Conservation (phyloP, 2,113 vertebrate species). For the Lynx canadensis region DNA sequence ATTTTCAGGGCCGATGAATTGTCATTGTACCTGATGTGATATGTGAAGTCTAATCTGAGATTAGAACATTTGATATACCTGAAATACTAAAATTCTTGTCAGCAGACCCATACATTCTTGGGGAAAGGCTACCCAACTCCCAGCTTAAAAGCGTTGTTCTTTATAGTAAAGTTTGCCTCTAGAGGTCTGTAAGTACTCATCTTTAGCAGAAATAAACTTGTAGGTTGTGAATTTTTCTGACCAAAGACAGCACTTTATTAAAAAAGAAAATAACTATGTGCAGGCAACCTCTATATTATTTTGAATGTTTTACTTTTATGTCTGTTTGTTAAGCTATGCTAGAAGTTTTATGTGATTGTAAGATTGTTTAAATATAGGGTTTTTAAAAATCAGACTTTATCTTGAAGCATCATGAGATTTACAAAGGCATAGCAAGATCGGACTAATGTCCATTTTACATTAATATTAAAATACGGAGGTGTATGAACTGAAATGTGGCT, state of each 20-base stretch:
- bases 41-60: slow-evolving; percentile 83
- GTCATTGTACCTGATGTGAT: slow-evolving; percentile 68
- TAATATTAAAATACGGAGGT: slow-evolving; percentile 30
- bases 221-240: not conserved
- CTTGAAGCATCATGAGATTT: slow-evolving; percentile 9
- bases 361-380: not conserved
- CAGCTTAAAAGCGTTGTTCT: slow-evolving; percentile 44
- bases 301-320: slow-evolving; percentile 27
- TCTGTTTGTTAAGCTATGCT: not conserved
- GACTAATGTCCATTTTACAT: not conserved
- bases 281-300: slow-evolving; percentile 35
- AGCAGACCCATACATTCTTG: slow-evolving; percentile 84
- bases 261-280: slow-evolving; percentile 30
- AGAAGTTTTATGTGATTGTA: not conserved
- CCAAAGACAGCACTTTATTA: slow-evolving; percentile 35
- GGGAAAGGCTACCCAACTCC: slow-evolving; percentile 63
- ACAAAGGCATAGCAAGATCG: not conserved
- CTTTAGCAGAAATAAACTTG: slow-evolving; percentile 56
- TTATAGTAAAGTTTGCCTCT: not conserved
- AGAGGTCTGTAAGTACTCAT: slow-evolving; percentile 37
- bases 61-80: slow-evolving; percentile 89
- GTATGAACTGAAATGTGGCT: not conserved
- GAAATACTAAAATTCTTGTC: slow-evolving; percentile 92
- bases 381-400: not conserved
- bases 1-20: slow-evolving; percentile 72